Conservation (phyloP, 1,140 invertebrate species). For the Papilio machaon region DNA sequence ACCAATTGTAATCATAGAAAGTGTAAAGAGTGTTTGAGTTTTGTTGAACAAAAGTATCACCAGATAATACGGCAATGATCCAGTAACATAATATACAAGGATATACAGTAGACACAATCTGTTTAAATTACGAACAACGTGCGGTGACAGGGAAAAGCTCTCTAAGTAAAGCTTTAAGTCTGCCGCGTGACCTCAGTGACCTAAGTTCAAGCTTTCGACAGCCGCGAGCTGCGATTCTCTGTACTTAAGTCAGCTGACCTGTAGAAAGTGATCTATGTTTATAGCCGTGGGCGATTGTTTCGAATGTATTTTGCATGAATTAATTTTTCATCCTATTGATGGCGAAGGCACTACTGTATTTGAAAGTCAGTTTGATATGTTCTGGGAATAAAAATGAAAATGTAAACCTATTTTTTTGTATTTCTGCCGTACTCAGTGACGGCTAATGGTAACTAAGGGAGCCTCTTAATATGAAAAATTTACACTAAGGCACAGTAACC, state of each 20-base stretch:
- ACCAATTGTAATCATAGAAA: too few relatives aligned
- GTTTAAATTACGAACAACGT: neutral
- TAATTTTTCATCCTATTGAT: neutral
- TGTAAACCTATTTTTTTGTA: neutral
- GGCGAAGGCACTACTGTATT: neutral
- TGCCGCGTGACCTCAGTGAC: neutral
- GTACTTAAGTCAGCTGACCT: conserved; percentile 20
- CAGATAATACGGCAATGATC: too few relatives aligned
- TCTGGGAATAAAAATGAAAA: neutral
- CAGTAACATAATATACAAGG: neutral
- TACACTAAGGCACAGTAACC: neutral
- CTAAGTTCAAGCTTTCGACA: conserved; percentile 32
- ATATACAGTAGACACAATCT: conserved; percentile 6
- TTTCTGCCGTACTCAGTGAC: neutral
- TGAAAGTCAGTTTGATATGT: neutral
- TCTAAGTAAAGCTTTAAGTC: conserved; percentile 10
- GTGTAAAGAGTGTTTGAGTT: too few relatives aligned
- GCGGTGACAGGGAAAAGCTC: conserved; percentile 5
- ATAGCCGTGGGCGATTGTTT: neutral
- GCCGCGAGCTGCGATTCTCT: neutral
- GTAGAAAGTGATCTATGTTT: conserved; percentile 8
- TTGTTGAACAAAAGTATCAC: too few relatives aligned
- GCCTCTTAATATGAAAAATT: neutral
- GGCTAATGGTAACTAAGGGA: neutral
- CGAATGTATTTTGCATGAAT: conserved; percentile 14